These are phyloP conservation scores for Aleiodes sp. DNA, from an alignment of 1,140 invertebrate genomes.

Conservation along the genomic window DNA sequence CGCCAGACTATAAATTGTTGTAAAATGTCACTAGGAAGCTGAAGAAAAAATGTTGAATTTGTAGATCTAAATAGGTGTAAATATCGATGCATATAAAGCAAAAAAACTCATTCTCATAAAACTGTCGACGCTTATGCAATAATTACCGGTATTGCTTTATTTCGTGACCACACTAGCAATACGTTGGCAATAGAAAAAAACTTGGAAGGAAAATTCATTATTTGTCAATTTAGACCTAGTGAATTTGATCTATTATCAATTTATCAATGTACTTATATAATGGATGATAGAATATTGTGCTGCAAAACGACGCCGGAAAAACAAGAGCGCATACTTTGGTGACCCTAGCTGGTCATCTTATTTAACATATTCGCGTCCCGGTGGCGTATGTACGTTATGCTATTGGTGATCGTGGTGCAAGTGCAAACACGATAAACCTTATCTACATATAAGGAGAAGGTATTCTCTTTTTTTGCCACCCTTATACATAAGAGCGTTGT, in stretches of 20 bases:
- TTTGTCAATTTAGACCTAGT: too few relatives aligned
- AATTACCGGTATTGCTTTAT: conserved; percentile 20
- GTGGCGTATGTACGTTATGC: conserved; percentile 62
- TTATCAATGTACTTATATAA: too few relatives aligned
- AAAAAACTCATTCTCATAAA: background rate
- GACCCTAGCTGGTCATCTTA: background rate
- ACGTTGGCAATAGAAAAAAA: too few relatives aligned
- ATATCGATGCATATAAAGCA: background rate
- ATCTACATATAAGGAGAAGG: conserved; percentile 9
- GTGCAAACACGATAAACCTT: conserved; percentile 46
- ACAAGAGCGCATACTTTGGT: background rate
- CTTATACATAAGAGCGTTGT: conserved; percentile 4
- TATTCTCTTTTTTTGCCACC: conserved; percentile 17
- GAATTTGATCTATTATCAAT: too few relatives aligned
- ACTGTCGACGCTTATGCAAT: conserved; percentile 19
- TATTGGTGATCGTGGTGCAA: conserved; percentile 53
- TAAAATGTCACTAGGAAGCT: conserved; percentile 15
- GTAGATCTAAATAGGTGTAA: background rate
- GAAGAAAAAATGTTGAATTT: background rate
- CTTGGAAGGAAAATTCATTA: too few relatives aligned
- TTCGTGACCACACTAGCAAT: too few relatives aligned
- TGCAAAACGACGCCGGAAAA: background rate
- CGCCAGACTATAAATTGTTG: conserved; percentile 20
- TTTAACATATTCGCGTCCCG: conserved; percentile 43
- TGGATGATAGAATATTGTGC: too few relatives aligned